Conservation (phyloP, 37 sponge, comb jelly and placozoan genomes). For the Eunapius fragilis region DNA sequence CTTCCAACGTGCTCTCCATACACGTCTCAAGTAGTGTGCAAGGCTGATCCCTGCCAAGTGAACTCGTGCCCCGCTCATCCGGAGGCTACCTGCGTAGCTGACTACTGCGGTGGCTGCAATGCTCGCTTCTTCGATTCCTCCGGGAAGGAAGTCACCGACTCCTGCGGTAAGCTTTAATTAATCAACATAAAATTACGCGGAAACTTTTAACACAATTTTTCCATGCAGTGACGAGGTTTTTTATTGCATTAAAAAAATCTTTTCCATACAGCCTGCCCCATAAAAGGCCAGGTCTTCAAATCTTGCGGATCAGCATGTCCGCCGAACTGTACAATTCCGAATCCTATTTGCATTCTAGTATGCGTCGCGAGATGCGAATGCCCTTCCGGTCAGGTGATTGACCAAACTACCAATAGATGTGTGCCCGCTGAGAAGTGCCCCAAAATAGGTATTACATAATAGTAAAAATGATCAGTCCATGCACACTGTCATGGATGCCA, state of each 20-base stretch:
- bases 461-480: not conserved
- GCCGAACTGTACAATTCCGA: constrained; percentile 39
- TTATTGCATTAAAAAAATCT: too few relatives aligned
- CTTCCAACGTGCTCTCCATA: constrained; percentile 39
- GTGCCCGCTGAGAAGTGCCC: constrained; percentile 22
- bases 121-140: constrained; percentile 48
- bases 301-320: constrained; percentile 48
- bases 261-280: constrained; percentile 31
- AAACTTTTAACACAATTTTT: not conserved
- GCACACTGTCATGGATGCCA: not conserved
- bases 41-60: constrained; percentile 52
- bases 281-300: constrained; percentile 40
- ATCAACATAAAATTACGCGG: too few relatives aligned
- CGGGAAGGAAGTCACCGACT: constrained; percentile 37
- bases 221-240: not conserved
- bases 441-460: not conserved
- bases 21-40: constrained; percentile 45
- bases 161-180: constrained; percentile 1
- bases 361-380: constrained; percentile 44
- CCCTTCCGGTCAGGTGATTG: constrained; percentile 14
- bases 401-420: constrained; percentile 26
- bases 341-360: constrained; percentile 17
- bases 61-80: constrained; percentile 58
- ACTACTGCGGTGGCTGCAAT: constrained; percentile 75
- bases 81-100: constrained; percentile 45